Evolutionary conservation across 2,113 vertebrate genomes (phyloP), one percentile per base, ranked within the genome.

Genomic region (Sinocyclocheilus rhinocerous): DNA sequence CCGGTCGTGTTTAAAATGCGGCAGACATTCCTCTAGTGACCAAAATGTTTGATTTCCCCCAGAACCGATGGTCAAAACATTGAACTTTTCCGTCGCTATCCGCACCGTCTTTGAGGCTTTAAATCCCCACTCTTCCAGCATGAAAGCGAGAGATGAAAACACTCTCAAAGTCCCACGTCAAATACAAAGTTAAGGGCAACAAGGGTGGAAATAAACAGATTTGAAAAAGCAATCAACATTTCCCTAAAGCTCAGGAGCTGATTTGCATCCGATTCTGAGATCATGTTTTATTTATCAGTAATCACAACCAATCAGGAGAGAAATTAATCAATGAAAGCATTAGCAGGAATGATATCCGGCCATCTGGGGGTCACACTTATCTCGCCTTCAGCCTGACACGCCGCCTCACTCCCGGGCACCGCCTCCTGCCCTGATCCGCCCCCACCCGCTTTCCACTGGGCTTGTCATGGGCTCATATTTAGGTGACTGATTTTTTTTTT

Each of bases 231-330:
- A 93, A 94, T 94, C 94, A 94, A 94, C 94, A 94, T 91, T 92
- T 92, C 94, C 94, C 92, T 87, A 90, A 92, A 93, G 83, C 93
- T 92, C 88, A 87, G 90, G 90, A 92, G 93, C 88, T 90, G 92
- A 96, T 96, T 93, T 96, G 94, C 95, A 96, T 96, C 93, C 93
- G 94, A 94, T 94, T 94, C 90, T 83, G 89, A 94, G 95, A 95
- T 92, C 90, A 88, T 95, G 95, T 95, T 97, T 95, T 95, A 96
- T 96, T 97, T 96, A 96, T 97, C 95, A 96, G 95, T 96, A 91
- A 93, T 95, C 95, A 96, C 95, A 94, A 96, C 96, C 96, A 96
- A 96, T 97, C 95, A 95, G 95, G 94, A 94, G 95, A 94, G 91
- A 96, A 95, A 97, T 96, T 94, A 94, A 95, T 95, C 97, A 96